These are phyloP conservation scores for human (Homo sapiens) DNA, from an alignment of 2,113 vertebrate species.

Conservation along the genomic window GRCh38 chr3:63934001-63934500, in stretches of 20 bases:
- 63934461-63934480: background rate
- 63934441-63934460: background rate
- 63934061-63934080: background rate
- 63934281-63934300: rapidly evolving
- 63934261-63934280: background rate
- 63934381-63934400: background rate
- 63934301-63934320: background rate
- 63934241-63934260: background rate
- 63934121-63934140: background rate
- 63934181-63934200: background rate
- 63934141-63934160: background rate
- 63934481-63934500: background rate
- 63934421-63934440: background rate
- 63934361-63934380: background rate
- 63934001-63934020: background rate
- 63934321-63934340: background rate
- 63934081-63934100: background rate
- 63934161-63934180: background rate
- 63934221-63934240: background rate
- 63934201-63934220: background rate
- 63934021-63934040: background rate
- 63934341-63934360: background rate
- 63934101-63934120: background rate
- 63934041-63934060: background rate
- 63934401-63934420: background rate